phyloP scores from a whole-genome alignment of 64 coral and sea anemone genomes.

The Acropora tenuis region DNA sequence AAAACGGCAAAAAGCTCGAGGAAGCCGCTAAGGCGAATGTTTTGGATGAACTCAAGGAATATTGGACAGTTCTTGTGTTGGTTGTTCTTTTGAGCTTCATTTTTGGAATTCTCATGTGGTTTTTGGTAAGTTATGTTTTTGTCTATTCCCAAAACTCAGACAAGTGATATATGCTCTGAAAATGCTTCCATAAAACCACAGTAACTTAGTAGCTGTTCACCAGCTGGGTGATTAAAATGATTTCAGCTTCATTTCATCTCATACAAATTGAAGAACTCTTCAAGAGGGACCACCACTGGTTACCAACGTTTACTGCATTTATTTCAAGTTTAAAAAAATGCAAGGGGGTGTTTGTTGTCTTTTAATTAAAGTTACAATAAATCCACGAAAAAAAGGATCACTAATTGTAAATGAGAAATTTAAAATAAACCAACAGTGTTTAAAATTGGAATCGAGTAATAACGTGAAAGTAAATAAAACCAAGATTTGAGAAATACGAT shows the following conservation, averaged over 20 bases:
- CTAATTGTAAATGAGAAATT: too few species aligned
- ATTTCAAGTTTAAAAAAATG: neutral
- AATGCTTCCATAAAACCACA: too few species aligned
- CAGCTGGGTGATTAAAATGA: too few species aligned
- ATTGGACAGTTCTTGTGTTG: conserved; percentile 5
- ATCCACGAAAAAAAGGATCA: neutral
- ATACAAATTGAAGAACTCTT: too few species aligned
- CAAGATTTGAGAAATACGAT: neutral
- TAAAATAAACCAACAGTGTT: neutral
- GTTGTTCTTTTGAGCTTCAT: conserved; percentile 26
- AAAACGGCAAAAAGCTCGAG: neutral
- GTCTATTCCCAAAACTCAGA: too few species aligned
- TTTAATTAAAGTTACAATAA: neutral
- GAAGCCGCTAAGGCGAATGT: conserved; percentile 13
- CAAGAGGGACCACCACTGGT: too few species aligned
- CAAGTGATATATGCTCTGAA: too few species aligned
- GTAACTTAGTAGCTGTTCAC: too few species aligned
- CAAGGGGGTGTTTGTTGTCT: neutral
- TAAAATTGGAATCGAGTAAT: neutral
- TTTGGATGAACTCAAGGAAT: neutral
- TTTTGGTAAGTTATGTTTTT: conserved; percentile 9
- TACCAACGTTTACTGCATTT: too few species aligned
- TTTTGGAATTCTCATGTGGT: conserved; percentile 33
- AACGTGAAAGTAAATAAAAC: neutral
- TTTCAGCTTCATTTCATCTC: too few species aligned